Percentiles rank a stretch among this genome's conserved stretches.
Conservation (phyloP, 2,797 vertebrate species). For the Fistularia commersonii region DNA sequence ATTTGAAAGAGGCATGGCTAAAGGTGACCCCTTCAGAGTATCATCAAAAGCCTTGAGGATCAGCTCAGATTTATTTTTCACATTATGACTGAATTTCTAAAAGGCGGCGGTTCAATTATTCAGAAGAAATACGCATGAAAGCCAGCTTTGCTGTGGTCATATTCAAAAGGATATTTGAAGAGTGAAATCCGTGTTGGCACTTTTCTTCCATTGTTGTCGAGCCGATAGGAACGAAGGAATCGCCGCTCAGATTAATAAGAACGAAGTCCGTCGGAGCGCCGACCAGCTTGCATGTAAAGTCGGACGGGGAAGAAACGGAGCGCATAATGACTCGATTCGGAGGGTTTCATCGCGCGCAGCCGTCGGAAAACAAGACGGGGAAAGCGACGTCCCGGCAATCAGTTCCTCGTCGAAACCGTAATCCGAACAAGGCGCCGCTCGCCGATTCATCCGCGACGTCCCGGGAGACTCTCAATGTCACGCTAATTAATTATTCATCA, state of each 20-base stretch:
- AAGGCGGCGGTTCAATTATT: slow-evolving; percentile 40
- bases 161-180: slow-evolving; percentile 6
- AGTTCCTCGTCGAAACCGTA: neutral
- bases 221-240: neutral
- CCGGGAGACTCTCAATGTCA: slow-evolving; percentile 58
- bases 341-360: slow-evolving; percentile 56
- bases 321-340: slow-evolving; percentile 65
- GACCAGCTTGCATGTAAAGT: slow-evolving; percentile 52
- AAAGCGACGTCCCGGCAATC: slow-evolving; percentile 57
- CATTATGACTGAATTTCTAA: slow-evolving; percentile 29
- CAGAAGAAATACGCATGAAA: slow-evolving; percentile 6
- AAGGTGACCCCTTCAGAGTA: slow-evolving; percentile 68
- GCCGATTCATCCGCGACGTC: slow-evolving; percentile 44
- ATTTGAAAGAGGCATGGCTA: slow-evolving; percentile 53
- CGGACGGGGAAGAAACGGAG: slow-evolving; percentile 60
- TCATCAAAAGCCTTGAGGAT: slow-evolving; percentile 46
- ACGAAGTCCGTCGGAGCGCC: slow-evolving; percentile 15
- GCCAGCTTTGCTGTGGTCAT: slow-evolving; percentile 4
- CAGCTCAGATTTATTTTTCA: slow-evolving; percentile 45
- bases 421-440: slow-evolving; percentile 21
- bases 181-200: slow-evolving; percentile 14
- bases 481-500: slow-evolving; percentile 64
- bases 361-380: slow-evolving; percentile 49
- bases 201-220: neutral
- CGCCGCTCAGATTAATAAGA: neutral